phyloP scores from a whole-genome alignment of 1,140 invertebrate species.

The Homarus americanus region DNA sequence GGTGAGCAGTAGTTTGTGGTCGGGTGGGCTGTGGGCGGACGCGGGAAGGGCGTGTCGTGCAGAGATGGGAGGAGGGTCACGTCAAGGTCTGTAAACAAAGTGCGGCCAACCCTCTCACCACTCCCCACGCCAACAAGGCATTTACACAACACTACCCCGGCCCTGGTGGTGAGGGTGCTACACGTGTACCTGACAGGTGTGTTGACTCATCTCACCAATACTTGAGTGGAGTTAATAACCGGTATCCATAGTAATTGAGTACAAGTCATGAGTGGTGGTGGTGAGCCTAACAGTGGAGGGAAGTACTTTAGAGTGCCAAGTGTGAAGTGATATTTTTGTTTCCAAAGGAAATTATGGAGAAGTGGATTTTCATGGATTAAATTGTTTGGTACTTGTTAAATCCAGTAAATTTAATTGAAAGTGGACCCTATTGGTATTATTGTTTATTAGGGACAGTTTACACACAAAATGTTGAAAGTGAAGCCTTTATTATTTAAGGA shows the following conservation, averaged over 20 bases:
- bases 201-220: not conserved
- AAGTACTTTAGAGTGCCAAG: not conserved
- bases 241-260: not conserved
- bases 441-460: no score
- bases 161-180: not conserved
- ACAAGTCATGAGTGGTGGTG: not conserved
- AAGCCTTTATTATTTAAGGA: no score
- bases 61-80: conserved; percentile 56
- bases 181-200: conserved; percentile 10
- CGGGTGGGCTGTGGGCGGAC: conserved; percentile 22
- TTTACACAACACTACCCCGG: not conserved
- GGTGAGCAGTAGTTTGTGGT: not conserved
- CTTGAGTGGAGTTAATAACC: not conserved
- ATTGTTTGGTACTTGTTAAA: no score
- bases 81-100: conserved; percentile 69
- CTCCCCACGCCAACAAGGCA: not conserved
- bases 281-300: no score
- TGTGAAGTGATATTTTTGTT: not conserved
- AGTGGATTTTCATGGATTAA: no score
- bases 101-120: conserved; percentile 6
- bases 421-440: no score
- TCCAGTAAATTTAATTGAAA: no score
- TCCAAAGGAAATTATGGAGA: not conserved
- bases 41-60: conserved; percentile 60
- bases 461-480: no score